Evolutionary conservation across 2,888 invertebrate genomes (phyloP).

Genomic region (Alsophila aescularia): DNA sequence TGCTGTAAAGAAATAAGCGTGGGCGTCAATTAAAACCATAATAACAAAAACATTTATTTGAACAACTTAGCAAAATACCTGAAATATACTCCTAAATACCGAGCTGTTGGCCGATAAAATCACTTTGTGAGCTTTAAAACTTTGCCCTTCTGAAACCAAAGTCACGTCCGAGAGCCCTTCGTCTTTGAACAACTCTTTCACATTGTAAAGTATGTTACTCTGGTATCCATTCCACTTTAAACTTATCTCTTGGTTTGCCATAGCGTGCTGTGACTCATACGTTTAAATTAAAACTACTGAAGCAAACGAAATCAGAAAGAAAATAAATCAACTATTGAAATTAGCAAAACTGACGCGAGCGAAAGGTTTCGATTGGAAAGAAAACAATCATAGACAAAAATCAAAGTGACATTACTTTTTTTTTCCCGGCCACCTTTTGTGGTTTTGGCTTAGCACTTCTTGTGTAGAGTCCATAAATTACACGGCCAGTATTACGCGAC

Average conservation of each 20-base stretch:
- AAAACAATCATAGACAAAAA: conserved; percentile 38
- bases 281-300: conserved; percentile 41
- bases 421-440: too few relatives aligned
- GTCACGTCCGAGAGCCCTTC: conserved; percentile 88
- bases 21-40: conserved; percentile 60
- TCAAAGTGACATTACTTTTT: background rate
- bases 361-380: conserved; percentile 23
- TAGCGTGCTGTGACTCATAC: conserved; percentile 41
- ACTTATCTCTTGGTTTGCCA: conserved; percentile 86
- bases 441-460: too few relatives aligned
- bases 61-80: conserved; percentile 65
- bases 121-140: conserved; percentile 88
- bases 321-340: conserved; percentile 44
- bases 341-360: conserved; percentile 43
- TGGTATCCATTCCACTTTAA: conserved; percentile 89
- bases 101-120: conserved; percentile 88
- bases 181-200: conserved; percentile 86
- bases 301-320: conserved; percentile 38
- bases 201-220: conserved; percentile 86
- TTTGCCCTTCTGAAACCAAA: conserved; percentile 86
- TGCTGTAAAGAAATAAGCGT: conserved; percentile 81
- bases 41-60: conserved; percentile 15
- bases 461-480: too few relatives aligned
- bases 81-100: conserved; percentile 86
- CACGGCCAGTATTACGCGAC: too few relatives aligned